Evolutionary conservation across 2,888 invertebrate genomes (phyloP).

Genomic region (Corythucha ciliata): DNA sequence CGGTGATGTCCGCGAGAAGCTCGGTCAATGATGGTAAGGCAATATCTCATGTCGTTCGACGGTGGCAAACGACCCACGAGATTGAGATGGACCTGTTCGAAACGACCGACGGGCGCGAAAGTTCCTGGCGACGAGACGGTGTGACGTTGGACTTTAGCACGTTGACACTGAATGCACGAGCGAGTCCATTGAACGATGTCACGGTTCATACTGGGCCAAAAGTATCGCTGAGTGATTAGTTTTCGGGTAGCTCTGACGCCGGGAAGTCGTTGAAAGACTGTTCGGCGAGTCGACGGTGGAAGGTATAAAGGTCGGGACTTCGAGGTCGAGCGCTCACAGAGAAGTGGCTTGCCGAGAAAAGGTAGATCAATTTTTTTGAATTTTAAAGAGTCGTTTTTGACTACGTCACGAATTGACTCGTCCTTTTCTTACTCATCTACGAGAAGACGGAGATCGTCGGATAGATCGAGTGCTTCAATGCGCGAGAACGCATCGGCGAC

Average conservation of each 20-base stretch:
- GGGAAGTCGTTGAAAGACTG: background rate
- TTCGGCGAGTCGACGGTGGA: background rate
- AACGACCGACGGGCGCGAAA: background rate
- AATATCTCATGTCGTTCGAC: no score
- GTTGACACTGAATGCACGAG: background rate
- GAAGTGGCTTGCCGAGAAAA: background rate
- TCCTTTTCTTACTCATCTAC: background rate
- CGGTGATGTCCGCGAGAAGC: slow-evolving; percentile 40
- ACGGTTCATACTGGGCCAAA: background rate
- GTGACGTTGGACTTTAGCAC: background rate
- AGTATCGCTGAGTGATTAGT: background rate
- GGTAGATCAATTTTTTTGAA: background rate
- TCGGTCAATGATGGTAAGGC: no score
- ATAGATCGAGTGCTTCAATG: background rate
- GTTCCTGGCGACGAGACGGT: background rate
- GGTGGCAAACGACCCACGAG: no score
- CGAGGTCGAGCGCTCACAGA: background rate
- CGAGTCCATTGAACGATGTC: background rate
- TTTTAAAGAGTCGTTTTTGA: background rate
- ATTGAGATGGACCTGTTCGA: no score
- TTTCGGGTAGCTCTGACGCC: background rate
- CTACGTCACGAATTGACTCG: background rate
- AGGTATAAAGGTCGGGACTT: background rate
- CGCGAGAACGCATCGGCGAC: slow-evolving; percentile 33
- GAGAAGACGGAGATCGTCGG: background rate